These are phyloP conservation scores for Uropsilus gracilis DNA, from an alignment of 2,113 vertebrate species.

Conservation along the genomic window DNA sequence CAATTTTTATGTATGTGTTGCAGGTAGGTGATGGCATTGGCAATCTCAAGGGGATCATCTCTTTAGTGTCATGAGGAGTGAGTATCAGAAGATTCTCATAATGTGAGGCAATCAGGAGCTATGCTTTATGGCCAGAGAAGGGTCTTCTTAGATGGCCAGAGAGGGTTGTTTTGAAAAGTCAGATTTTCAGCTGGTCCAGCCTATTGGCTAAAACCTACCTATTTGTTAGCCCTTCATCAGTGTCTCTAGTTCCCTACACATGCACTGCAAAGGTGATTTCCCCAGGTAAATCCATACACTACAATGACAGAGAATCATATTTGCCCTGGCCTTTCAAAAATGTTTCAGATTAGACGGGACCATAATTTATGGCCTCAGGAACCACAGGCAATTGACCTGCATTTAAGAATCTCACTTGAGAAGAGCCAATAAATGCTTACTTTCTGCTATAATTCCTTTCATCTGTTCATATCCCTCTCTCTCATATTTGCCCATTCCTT, in stretches of 20 bases:
- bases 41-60: neutral
- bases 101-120: neutral
- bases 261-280: conserved; percentile 36
- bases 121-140: neutral
- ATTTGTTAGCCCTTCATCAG: neutral
- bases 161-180: neutral
- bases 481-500: neutral
- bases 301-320: conserved; percentile 25
- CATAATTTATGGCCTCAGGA: conserved; percentile 41
- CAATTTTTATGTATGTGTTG: neutral
- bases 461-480: neutral
- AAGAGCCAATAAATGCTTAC: neutral
- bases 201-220: neutral
- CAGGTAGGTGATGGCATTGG: neutral
- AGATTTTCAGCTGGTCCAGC: neutral
- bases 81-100: neutral
- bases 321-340: conserved; percentile 47
- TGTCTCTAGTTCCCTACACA: neutral
- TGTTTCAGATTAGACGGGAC: conserved; percentile 51
- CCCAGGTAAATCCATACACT: conserved; percentile 18
- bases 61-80: neutral
- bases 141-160: neutral
- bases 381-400: conserved; percentile 2
- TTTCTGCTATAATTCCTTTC: neutral
- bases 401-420: conserved; percentile 11